Evolutionary conservation across 2,113 vertebrate genomes (phyloP), one percentile per base, ranked within the genome.

Genomic region (Xiphias gladius): DNA sequence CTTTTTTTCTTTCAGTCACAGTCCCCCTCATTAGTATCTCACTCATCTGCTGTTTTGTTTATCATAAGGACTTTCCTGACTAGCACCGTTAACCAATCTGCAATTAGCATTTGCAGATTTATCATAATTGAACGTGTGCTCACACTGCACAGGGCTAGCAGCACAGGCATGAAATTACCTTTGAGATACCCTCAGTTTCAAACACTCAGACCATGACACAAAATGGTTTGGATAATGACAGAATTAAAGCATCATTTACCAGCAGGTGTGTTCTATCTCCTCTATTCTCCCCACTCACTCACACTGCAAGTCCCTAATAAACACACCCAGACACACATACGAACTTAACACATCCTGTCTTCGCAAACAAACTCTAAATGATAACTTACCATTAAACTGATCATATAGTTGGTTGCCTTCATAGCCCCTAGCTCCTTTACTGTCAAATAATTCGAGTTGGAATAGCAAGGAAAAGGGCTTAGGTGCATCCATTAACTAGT

Each of bases 61-160:
- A 64, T 75, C 52, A 72, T 86, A 82, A 88, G 82, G 79, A 82
- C 69, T 88, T 67, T 70, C 50, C 75, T 82, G 77, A 73, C 73
- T 82, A 69, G 30, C 48, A 52, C 73, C 48, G 59, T 80, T 63
- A 83, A 81, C 86, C 79, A 84, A 67, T 83, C 65, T 69, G 75
- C 78, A 84, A 89, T 90, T 90, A 81, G 84, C 79, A 41, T 66
- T 73, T 73, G 82, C 71, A 86, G 78, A 76, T 88, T 79, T 81
- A 73, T 77, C 70, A 73, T 87, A 83, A 88, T 89, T 84, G 64
- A 84, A 85, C 35, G 22, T 67, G 82, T 73, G 77, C 70, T 84
- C 70, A 48, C 37, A 43, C 48, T 48, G 65, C 68, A 69, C 39
- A 52, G 46, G 17, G 32, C 50, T 32, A 66, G 76, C 58, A 48